These are phyloP conservation scores for Edolisoma coerulescens DNA, from an alignment of 2,113 vertebrate genomes.

Conservation along the genomic window DNA sequence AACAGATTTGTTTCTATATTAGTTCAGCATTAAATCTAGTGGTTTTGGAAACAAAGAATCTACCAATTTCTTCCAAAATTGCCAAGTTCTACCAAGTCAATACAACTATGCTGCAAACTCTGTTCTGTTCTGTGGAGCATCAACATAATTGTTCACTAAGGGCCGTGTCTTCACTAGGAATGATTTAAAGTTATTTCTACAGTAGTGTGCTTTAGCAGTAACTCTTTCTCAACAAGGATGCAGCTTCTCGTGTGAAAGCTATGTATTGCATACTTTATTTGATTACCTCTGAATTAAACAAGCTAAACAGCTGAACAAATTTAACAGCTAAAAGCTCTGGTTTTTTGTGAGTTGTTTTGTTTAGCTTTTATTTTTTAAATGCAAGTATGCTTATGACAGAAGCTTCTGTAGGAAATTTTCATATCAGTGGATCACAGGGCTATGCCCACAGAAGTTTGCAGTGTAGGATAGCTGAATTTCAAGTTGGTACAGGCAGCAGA, in stretches of 20 bases:
- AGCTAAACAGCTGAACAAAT: neutral
- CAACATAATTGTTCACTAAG: neutral
- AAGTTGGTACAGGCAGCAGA: neutral
- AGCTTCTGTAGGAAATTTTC: neutral
- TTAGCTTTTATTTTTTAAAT: neutral
- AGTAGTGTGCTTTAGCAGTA: neutral
- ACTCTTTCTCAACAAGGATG: neutral
- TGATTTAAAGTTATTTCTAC: neutral
- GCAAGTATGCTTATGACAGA: neutral
- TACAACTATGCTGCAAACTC: neutral
- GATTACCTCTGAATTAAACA: neutral
- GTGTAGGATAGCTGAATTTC: neutral
- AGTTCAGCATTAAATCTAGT: neutral
- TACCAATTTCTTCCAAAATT: neutral
- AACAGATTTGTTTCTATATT: neutral
- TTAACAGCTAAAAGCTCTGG: neutral
- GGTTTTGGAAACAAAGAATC: neutral
- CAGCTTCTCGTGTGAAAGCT: neutral
- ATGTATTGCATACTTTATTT: neutral
- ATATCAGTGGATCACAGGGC: neutral
- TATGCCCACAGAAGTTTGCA: neutral
- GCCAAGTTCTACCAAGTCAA: neutral
- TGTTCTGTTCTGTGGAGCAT: neutral
- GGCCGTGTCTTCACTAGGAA: neutral
- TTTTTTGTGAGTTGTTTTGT: neutral